These are phyloP conservation scores for Punctoribates punctum DNA, from an alignment of 2,888 invertebrate genomes.

Conservation along the genomic window DNA sequence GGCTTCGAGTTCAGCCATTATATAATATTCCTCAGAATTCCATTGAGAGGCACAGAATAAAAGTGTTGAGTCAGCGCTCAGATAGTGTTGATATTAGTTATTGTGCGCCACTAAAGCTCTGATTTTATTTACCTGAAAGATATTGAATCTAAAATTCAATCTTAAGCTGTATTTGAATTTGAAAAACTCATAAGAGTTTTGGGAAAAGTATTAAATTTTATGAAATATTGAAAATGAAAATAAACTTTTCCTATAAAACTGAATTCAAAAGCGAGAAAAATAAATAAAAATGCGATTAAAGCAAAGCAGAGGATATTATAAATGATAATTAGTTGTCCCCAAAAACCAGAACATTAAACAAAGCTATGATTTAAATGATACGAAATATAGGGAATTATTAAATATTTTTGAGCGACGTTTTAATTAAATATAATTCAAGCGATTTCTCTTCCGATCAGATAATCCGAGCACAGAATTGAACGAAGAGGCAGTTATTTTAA, in stretches of 20 bases:
- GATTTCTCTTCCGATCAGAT: neutral
- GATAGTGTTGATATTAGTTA: constrained; percentile 10
- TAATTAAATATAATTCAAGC: neutral
- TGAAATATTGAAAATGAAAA: neutral
- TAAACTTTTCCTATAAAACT: no score
- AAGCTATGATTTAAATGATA: no score
- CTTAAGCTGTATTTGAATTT: neutral
- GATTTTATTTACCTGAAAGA: constrained; percentile 10
- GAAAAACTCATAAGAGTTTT: neutral
- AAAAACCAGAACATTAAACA: no score
- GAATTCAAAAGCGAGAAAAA: no score
- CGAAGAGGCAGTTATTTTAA: constrained; percentile 14
- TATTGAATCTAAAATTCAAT: no score
- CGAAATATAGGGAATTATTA: no score
- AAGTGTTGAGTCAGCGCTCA: constrained; percentile 10
- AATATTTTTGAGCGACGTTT: neutral
- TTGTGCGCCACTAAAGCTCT: neutral
- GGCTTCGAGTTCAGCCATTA: neutral
- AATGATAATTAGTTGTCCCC: no score
- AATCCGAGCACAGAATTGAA: neutral
- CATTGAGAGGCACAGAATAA: constrained; percentile 5
- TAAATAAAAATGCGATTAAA: no score
- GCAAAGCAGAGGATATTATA: no score
- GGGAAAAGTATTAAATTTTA: neutral
- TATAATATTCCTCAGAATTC: neutral